A percentile compares a stretch with the other conserved stretches of the same genome.
Evolutionary conservation across 2,113 vertebrate genomes (phyloP).

Genomic region (Anoura caudifer): DNA sequence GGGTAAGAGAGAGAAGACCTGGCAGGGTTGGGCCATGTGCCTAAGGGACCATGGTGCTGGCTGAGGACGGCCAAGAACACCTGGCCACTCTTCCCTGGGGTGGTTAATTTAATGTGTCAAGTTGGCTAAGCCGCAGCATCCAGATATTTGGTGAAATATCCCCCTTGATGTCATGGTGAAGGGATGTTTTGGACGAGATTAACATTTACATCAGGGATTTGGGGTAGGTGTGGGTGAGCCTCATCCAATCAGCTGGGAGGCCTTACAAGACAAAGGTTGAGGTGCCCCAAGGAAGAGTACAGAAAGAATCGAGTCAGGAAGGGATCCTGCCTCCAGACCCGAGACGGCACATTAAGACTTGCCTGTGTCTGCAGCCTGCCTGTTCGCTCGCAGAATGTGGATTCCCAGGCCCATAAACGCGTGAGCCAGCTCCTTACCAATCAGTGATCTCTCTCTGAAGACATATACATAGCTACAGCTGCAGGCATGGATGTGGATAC

Average conservation of each 20-base stretch:
- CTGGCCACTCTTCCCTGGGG: background rate
- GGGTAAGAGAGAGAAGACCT: background rate
- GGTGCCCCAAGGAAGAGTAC: too few relatives aligned
- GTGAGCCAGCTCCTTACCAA: background rate
- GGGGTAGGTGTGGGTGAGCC: background rate
- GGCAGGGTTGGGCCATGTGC: background rate
- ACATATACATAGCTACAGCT: background rate
- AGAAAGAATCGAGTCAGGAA: background rate
- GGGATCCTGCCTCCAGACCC: too few relatives aligned
- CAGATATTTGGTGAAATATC: background rate
- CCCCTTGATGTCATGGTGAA: too few relatives aligned
- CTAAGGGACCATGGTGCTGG: background rate
- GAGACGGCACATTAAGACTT: fast-evolving
- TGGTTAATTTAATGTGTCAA: background rate
- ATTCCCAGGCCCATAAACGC: fast-evolving
- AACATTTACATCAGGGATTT: background rate
- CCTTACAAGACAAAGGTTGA: background rate
- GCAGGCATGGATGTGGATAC: background rate
- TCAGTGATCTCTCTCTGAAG: background rate
- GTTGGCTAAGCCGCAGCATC: background rate
- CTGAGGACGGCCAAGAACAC: background rate
- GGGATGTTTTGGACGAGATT: background rate
- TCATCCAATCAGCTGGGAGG: background rate
- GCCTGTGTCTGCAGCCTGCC: background rate
- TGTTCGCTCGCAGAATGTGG: background rate